Conservation (phyloP, 2,797 vertebrate species). For the Synanceia verrucosa region DNA sequence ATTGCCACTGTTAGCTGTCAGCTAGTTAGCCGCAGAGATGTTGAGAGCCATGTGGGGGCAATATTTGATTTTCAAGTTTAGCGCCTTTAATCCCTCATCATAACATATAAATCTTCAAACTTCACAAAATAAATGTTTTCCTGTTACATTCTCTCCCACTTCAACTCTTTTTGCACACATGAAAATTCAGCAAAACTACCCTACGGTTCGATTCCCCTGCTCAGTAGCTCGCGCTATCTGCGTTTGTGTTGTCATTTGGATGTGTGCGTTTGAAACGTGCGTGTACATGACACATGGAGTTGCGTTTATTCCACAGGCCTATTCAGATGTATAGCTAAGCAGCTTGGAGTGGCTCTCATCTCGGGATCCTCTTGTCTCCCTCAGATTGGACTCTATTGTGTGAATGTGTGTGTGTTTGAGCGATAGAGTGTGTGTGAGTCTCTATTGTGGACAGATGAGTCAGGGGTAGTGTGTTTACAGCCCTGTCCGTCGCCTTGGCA, state of each 20-base stretch:
- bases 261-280: background rate
- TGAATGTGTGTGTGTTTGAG: conserved; percentile 5
- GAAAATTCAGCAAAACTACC: background rate
- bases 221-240: background rate
- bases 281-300: conserved; percentile 35
- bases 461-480: conserved; percentile 80
- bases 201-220: conserved; percentile 15
- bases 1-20: background rate
- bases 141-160: background rate
- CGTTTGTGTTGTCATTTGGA: conserved; percentile 27
- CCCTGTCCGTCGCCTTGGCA: conserved; percentile 74
- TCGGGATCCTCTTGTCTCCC: conserved; percentile 71
- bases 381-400: conserved; percentile 67
- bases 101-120: background rate
- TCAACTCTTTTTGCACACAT: background rate
- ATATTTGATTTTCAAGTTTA: background rate
- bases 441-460: conserved; percentile 78
- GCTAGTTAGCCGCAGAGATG: background rate
- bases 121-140: background rate
- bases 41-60: background rate
- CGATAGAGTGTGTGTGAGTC: conserved; percentile 24
- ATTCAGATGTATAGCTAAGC: conserved; percentile 67
- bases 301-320: conserved; percentile 55
- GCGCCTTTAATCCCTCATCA: background rate
- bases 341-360: conserved; percentile 72